These are phyloP conservation scores for Tamandua tetradactyla DNA, from an alignment of 2,797 vertebrate species.

Conservation along the genomic window DNA sequence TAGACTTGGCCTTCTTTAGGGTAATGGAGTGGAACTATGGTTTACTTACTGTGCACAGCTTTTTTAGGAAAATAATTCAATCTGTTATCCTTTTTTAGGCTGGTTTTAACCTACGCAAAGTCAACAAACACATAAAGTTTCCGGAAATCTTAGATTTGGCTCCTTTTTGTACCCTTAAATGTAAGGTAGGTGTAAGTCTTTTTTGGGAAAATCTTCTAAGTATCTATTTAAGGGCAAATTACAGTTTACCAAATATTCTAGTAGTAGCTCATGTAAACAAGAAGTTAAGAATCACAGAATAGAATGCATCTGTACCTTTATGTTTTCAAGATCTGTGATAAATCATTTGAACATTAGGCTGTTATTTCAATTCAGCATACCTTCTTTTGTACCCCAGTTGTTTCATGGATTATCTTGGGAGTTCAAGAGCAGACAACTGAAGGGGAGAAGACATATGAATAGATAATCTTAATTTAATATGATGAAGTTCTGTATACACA, in stretches of 20 bases:
- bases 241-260: not conserved
- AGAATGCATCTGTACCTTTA: not conserved
- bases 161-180: slow-evolving; percentile 94
- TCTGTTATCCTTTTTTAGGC: slow-evolving; percentile 84
- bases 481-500: not conserved
- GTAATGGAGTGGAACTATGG: not conserved
- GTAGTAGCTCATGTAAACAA: not conserved
- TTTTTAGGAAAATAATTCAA: slow-evolving; percentile 29
- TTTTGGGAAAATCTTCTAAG: not conserved
- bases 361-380: not conserved
- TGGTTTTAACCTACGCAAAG: slow-evolving; percentile 94
- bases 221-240: not conserved
- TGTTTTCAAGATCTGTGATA: not conserved
- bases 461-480: not conserved
- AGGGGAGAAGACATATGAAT: not conserved
- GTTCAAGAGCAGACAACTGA: not conserved
- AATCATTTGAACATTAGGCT: not conserved
- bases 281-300: not conserved
- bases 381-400: not conserved
- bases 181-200: slow-evolving; percentile 90
- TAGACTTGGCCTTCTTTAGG: not conserved
- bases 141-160: slow-evolving; percentile 95
- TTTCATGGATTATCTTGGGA: not conserved
- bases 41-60: not conserved
- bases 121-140: slow-evolving; percentile 95